A percentile compares a stretch with the other conserved stretches of the same genome.
Evolutionary conservation across 2,797 vertebrate species (phyloP).

Genomic region (Sandelia bainsii): DNA sequence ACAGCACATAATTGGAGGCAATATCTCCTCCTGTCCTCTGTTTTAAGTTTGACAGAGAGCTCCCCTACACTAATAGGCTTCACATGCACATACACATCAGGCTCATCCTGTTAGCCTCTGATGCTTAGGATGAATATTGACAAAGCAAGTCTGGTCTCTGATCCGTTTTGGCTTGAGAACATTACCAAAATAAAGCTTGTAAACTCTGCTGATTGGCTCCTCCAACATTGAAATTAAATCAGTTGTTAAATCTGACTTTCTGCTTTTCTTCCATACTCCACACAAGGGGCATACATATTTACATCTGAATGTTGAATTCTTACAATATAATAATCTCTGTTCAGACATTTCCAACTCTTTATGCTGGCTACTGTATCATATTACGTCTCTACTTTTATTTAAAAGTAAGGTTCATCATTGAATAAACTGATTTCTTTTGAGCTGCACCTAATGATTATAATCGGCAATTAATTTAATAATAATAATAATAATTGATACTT

Average conservation of each 20-base stretch:
- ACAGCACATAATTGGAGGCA: conserved; percentile 71
- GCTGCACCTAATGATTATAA: neutral
- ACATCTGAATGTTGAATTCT: neutral
- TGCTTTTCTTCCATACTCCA: neutral
- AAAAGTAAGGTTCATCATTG: neutral
- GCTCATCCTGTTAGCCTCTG: conserved; percentile 51
- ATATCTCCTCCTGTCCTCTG: conserved; percentile 56
- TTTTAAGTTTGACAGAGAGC: conserved; percentile 64
- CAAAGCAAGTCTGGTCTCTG: conserved; percentile 43
- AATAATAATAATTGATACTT: too few relatives aligned
- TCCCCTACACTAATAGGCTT: conserved; percentile 66
- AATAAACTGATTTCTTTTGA: neutral
- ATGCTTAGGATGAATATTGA: conserved; percentile 60
- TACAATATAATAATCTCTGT: neutral
- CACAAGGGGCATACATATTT: neutral
- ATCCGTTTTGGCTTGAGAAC: conserved; percentile 67
- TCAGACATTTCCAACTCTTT: neutral
- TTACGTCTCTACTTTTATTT: neutral
- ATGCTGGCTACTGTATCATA: neutral
- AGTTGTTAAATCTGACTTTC: neutral
- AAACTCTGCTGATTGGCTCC: conserved; percentile 68
- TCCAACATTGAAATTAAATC: conserved; percentile 17
- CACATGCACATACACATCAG: conserved; percentile 41
- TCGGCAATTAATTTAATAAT: neutral
- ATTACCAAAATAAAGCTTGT: conserved; percentile 64